Conservation (phyloP, 2,113 vertebrate species). For the Scalopus aquaticus region DNA sequence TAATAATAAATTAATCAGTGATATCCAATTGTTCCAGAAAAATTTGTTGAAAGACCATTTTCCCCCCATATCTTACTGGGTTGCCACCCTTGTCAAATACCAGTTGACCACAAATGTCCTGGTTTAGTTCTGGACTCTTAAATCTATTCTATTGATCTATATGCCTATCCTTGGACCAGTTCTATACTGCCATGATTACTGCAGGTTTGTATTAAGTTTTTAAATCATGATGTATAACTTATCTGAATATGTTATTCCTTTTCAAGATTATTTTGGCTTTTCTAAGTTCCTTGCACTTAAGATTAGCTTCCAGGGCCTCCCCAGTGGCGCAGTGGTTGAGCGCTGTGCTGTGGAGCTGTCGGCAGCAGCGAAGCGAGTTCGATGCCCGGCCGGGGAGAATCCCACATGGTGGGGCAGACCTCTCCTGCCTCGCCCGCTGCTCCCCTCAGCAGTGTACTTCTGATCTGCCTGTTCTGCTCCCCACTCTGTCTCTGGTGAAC, state of each 20-base stretch:
- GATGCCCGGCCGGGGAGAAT: no score
- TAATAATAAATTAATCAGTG: neutral
- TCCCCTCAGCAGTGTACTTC: no score
- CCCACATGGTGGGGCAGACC: no score
- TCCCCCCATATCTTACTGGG: neutral
- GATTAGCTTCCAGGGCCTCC: no score
- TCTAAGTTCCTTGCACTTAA: neutral
- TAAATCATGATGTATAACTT: neutral
- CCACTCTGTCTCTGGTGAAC: no score
- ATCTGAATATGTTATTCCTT: neutral
- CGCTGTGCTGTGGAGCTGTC: no score
- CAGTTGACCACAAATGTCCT: neutral
- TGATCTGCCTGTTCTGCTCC: no score
- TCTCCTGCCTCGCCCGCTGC: no score
- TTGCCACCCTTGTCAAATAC: neutral
- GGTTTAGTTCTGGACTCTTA: neutral
- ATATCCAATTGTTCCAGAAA: neutral
- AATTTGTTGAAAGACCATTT: neutral
- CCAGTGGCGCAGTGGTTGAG: no score
- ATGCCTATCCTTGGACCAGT: neutral
- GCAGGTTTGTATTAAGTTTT: neutral
- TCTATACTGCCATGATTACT: neutral
- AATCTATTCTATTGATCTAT: neutral
- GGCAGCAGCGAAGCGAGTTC: no score
- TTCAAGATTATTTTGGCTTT: neutral